These are phyloP conservation scores for Danionella dracula DNA, from an alignment of 2,797 vertebrate genomes.

Conservation along the genomic window DNA sequence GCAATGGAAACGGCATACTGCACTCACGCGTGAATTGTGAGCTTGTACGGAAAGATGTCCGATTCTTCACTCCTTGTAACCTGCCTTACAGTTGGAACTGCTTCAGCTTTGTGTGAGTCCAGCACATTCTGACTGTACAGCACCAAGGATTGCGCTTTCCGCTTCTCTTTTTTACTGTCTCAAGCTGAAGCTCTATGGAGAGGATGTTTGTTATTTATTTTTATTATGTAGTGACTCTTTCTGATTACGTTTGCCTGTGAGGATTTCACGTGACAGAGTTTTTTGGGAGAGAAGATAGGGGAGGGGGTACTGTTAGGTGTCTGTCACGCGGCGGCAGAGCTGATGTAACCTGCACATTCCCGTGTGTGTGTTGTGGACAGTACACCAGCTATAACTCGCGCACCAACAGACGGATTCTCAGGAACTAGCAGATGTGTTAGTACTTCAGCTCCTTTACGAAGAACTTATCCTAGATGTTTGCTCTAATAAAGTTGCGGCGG, in stretches of 20 bases:
- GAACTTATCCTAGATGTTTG: conserved; percentile 49
- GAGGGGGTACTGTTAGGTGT: not conserved
- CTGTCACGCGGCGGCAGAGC: not conserved
- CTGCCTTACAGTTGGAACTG: conserved; percentile 25
- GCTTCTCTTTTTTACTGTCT: conserved; percentile 1
- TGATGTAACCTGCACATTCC: conserved; percentile 23
- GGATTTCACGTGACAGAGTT: too few species aligned
- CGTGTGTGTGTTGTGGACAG: conserved; percentile 19
- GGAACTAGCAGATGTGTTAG: conserved; percentile 47
- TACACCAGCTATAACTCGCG: conserved; percentile 53
- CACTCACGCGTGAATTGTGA: not conserved
- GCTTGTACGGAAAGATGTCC: conserved; percentile 18
- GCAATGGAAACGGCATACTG: not conserved
- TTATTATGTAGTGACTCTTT: not conserved
- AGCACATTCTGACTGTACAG: conserved; percentile 19
- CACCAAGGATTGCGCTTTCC: not conserved
- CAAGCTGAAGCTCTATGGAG: not conserved
- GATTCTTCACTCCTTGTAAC: conserved; percentile 1
- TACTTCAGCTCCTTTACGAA: conserved; percentile 45
- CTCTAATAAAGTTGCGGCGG: conserved; percentile 51
- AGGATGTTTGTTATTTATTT: not conserved
- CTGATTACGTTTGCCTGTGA: not conserved
- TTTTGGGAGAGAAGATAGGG: too few species aligned
- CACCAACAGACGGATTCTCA: conserved; percentile 53
- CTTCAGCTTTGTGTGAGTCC: conserved; percentile 8